A percentile compares a stretch with the other conserved stretches of the same genome.
Conservation (phyloP, 2,888 invertebrate species). For the Ametastegia equiseti region DNA sequence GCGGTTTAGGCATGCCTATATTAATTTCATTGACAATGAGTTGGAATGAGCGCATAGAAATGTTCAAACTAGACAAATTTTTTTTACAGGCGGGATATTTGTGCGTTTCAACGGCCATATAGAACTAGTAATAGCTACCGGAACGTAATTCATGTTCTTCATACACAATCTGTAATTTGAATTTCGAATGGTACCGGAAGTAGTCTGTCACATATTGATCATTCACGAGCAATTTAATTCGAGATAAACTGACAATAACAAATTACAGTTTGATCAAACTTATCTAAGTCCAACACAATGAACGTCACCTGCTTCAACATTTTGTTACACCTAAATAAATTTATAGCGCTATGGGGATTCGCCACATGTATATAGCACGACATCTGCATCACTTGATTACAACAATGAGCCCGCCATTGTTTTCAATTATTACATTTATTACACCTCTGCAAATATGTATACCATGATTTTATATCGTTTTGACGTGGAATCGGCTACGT, state of each 20-base stretch:
- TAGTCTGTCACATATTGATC: neutral
- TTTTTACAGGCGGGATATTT: neutral
- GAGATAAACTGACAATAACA: no score
- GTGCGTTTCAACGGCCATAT: neutral
- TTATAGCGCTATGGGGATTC: constrained; percentile 1
- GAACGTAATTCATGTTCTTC: neutral
- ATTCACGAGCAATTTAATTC: neutral
- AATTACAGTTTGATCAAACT: no score
- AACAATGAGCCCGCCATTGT: neutral
- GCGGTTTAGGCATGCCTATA: neutral
- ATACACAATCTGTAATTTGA: neutral
- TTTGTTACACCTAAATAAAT: constrained; percentile 6
- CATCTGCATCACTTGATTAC: neutral
- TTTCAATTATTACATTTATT: constrained; percentile 18
- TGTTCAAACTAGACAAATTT: neutral
- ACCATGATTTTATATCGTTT: neutral
- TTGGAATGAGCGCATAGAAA: neutral
- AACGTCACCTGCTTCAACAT: neutral
- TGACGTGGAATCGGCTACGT: neutral
- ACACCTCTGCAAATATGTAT: neutral
- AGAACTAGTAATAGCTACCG: neutral
- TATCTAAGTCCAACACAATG: neutral
- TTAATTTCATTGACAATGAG: neutral
- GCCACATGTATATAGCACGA: neutral
- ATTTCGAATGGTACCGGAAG: constrained; percentile 2